These are phyloP conservation scores for Ctena decussata DNA, from an alignment of 2,888 invertebrate species.

Conservation along the genomic window DNA sequence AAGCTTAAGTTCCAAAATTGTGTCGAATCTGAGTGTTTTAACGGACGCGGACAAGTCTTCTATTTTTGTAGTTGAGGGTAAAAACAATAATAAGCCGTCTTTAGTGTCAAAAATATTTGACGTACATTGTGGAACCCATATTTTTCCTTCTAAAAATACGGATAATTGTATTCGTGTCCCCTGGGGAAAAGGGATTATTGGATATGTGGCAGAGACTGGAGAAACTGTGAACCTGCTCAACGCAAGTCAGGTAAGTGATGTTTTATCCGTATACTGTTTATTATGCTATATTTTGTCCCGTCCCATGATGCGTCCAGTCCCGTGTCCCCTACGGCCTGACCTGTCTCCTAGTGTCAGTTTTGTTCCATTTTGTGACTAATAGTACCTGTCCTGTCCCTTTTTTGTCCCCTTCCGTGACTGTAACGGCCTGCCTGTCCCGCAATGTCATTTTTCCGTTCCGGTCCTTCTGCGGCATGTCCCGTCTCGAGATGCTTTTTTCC, in stretches of 20 bases:
- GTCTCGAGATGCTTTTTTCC: too few species aligned
- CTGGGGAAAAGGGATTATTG: slow-evolving; percentile 88
- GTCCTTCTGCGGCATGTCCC: too few species aligned
- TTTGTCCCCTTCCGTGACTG: too few species aligned
- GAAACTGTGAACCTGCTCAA: slow-evolving; percentile 88
- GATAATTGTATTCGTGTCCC: slow-evolving; percentile 87
- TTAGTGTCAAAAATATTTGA: slow-evolving; percentile 88
- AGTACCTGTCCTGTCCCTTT: too few species aligned
- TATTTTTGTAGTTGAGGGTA: slow-evolving; percentile 88
- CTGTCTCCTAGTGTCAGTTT: too few species aligned
- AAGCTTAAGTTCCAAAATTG: slow-evolving; percentile 88
- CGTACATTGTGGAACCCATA: slow-evolving; percentile 88
- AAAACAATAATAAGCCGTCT: slow-evolving; percentile 84
- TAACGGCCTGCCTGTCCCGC: too few species aligned
- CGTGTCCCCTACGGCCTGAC: too few species aligned
- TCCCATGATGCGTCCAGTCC: too few species aligned
- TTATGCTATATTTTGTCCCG: too few species aligned
- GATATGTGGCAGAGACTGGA: slow-evolving; percentile 88
- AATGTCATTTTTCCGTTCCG: too few species aligned
- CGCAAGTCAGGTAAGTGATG: slow-evolving; percentile 87
- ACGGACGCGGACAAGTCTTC: slow-evolving; percentile 88
- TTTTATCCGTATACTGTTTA: too few species aligned
- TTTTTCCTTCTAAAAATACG: slow-evolving; percentile 85
- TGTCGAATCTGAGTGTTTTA: slow-evolving; percentile 88
- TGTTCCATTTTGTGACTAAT: too few species aligned